Evolutionary conservation across 2,797 vertebrate species (phyloP), one percentile per base, ranked within the genome.

Genomic region (Acrocephalus scirpaceus): DNA sequence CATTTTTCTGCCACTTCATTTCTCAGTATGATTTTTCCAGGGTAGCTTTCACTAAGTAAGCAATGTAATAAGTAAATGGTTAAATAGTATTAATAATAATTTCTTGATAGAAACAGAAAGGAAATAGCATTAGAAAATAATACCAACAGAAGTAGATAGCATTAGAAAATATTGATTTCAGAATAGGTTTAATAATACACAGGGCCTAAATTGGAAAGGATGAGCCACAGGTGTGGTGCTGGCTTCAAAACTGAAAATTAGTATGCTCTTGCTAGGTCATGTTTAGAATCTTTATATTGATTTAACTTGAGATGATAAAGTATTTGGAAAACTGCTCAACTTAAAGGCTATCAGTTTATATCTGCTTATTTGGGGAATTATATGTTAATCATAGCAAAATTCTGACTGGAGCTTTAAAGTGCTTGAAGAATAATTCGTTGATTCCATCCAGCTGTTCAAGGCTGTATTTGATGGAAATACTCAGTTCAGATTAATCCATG

Each of bases 401-500:
- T 90, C 53, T 91, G 78, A 92, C 61, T 71, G 50, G 42, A 83
- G 50, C 18, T 89, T 62, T 78, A 79, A 95, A 89, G 47, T 66
- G 23, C 57, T 69, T 91, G 78, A 78, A 61, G 51, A 88, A 70
- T 85, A 93, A 80, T 89, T 95, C n/a, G 62, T 77, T 81, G 56
- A 81, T 84, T 75, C 70, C 32, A 65, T 76, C 45, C 50, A 86
- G 53, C 71, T 58, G 70, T 75, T 95, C 62, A 58, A 70, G 74
- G 19, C 92, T 93, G 66, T 61, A 27, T 86, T 40, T 86, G 62
- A 58, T 94, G 62, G 54, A 67, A 94, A 60, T 78, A 91, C 18
- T 27, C 89, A 93, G 65, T 95, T 94, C 44, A 78, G 56, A 67
- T 87, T 94, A 91, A 95, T 72, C 80, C 34, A 45, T 51, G 16